Conservation (phyloP, 2,888 invertebrate species). For the Drosophila paranaensis region DNA sequence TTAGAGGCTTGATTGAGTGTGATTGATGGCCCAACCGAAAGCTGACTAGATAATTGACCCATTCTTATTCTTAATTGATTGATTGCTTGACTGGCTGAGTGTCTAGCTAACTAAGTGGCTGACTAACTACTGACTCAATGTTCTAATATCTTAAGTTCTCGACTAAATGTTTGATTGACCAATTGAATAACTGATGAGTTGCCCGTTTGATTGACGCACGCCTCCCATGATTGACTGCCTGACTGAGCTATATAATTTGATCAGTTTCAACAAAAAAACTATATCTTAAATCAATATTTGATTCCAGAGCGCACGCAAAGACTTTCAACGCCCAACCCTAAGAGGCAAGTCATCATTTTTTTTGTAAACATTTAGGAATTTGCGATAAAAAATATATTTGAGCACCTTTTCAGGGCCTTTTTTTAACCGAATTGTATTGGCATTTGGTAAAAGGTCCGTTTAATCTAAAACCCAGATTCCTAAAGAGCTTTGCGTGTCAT, state of each 20-base stretch:
- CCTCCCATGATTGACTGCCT: neutral
- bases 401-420: slow-evolving; percentile 31
- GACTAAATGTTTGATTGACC: neutral
- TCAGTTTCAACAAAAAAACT: neutral
- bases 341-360: neutral
- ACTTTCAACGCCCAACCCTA: neutral
- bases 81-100: neutral
- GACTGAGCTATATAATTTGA: too few species aligned
- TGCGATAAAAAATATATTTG: slow-evolving; percentile 26
- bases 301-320: neutral
- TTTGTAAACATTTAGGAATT: slow-evolving; percentile 34
- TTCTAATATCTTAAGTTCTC: neutral
- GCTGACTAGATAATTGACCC: too few species aligned
- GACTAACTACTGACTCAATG: neutral
- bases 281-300: slow-evolving; percentile 1
- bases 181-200: neutral
- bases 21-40: too few species aligned
- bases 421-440: slow-evolving; percentile 43
- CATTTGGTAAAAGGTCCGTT: slow-evolving; percentile 40
- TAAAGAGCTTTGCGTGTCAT: slow-evolving; percentile 61
- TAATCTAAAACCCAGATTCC: slow-evolving; percentile 60
- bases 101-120: neutral
- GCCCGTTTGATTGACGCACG: neutral
- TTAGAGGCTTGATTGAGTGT: too few species aligned
- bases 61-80: too few species aligned